Conservation (phyloP, 2,113 vertebrate genomes). For the Dendropsophus ebraccatus region DNA sequence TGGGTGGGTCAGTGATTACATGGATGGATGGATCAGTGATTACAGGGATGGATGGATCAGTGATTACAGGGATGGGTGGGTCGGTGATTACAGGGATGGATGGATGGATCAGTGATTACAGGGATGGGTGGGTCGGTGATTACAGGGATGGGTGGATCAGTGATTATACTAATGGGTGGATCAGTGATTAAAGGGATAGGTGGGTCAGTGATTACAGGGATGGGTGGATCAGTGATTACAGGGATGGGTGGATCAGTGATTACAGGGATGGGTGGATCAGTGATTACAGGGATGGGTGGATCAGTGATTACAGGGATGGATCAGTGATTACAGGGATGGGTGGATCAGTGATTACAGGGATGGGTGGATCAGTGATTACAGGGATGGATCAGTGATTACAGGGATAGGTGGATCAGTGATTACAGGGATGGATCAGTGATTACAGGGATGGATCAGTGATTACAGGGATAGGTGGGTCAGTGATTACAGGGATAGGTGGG, state of each 20-base stretch:
- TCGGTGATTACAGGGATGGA: not conserved
- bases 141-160: not conserved
- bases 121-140: not conserved
- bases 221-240: not conserved
- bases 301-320: too few species aligned
- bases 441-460: too few species aligned
- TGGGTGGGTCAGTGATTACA: too few species aligned
- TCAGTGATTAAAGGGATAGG: not conserved
- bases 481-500: not conserved
- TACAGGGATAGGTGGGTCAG: too few species aligned
- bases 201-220: fast-evolving
- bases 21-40: too few species aligned
- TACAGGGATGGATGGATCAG: too few species aligned
- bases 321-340: too few species aligned
- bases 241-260: not conserved
- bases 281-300: not conserved
- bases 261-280: not conserved
- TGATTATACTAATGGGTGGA: not conserved
- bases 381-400: too few species aligned
- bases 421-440: not conserved
- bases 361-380: too few species aligned
- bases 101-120: not conserved
- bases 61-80: too few species aligned
- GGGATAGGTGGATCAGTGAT: not conserved
- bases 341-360: too few species aligned